phyloP scores from a whole-genome alignment of 2,113 vertebrate genomes.

The Antennarius striatus region DNA sequence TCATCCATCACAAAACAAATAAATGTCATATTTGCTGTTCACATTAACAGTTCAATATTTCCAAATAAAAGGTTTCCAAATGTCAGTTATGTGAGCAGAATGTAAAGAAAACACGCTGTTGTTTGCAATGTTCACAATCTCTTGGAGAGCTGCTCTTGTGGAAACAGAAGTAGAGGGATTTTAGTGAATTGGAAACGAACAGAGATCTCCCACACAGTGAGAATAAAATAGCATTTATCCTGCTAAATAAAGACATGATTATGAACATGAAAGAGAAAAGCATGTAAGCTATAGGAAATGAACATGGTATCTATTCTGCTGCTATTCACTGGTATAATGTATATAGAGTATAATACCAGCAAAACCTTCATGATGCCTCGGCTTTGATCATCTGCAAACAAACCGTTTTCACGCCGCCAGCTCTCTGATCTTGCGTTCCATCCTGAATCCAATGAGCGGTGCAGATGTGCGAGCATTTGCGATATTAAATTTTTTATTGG shows the following conservation, averaged over 20 bases:
- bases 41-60: neutral
- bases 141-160: neutral
- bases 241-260: neutral
- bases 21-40: neutral
- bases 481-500: conserved; percentile 2
- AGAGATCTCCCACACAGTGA: neutral
- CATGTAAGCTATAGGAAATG: neutral
- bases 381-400: no score
- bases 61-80: conserved; percentile 11
- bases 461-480: no score
- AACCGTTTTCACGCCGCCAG: no score
- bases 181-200: conserved; percentile 6
- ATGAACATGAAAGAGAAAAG: neutral
- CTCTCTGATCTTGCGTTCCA: no score
- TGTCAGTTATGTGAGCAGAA: conserved; percentile 1
- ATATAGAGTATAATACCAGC: no score
- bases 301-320: no score
- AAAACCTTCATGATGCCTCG: no score
- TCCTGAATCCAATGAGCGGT: no score
- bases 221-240: neutral
- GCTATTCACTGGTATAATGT: no score
- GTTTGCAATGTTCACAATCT: neutral
- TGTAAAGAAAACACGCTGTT: neutral
- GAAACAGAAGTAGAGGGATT: conserved; percentile 1
- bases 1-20: neutral